phyloP scores from a whole-genome alignment of 2,113 vertebrate species.

The Tachysurus fulvidraco region DNA sequence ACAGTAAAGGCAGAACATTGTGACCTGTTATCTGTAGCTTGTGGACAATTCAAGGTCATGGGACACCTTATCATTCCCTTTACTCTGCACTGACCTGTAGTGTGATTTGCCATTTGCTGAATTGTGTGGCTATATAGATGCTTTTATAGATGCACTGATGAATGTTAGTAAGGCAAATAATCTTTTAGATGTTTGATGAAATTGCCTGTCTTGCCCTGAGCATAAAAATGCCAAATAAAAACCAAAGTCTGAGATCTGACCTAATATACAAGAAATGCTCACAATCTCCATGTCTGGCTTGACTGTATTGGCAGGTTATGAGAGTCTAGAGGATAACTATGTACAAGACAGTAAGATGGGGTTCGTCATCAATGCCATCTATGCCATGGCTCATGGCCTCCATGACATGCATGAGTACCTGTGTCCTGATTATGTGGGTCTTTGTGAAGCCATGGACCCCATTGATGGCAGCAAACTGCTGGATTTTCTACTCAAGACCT shows the following conservation, averaged over 20 bases:
- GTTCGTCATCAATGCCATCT: conserved; percentile 98
- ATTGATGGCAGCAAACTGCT: conserved; percentile 92
- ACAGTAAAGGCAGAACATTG: conserved; percentile 43
- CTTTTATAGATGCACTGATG: conserved; percentile 3
- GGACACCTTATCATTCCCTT: conserved; percentile 73
- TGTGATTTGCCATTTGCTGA: conserved; percentile 45
- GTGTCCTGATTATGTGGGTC: conserved; percentile 82
- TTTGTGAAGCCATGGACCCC: conserved; percentile 93
- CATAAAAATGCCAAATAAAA: not conserved
- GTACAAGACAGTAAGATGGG: conserved; percentile 99
- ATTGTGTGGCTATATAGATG: conserved; percentile 29
- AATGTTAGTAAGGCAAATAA: conserved; percentile 7
- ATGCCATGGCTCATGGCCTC: conserved; percentile 95
- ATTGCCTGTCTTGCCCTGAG: conserved; percentile 5
- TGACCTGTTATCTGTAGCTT: conserved; percentile 46
- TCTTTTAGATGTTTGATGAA: not conserved
- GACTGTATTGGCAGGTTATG: conserved; percentile 80
- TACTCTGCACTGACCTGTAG: conserved; percentile 52
- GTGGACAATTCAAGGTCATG: conserved; percentile 50
- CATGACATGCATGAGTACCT: conserved; percentile 90
- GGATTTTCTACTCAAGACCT: conserved; percentile 90
- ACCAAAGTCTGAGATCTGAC: not conserved
- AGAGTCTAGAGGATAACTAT: conserved; percentile 94
- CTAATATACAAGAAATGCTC: not conserved
- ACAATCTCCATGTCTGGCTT: conserved; percentile 8